Base-by-base conservation (phyloP, 2,797 vertebrate genomes). In the Brachyrhaphis roseni region DNA sequence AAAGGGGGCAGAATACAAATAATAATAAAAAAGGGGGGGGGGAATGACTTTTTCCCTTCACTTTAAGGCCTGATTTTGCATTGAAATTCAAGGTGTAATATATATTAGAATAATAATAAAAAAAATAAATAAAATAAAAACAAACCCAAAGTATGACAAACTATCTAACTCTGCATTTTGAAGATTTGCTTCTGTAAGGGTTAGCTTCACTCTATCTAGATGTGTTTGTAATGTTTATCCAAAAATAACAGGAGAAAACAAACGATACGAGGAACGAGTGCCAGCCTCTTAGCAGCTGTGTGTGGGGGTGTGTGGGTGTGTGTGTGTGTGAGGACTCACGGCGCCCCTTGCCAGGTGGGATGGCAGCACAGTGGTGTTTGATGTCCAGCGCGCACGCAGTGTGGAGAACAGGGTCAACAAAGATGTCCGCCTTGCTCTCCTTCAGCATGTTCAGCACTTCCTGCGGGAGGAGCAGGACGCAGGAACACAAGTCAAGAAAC, bases 381-480 rank as follows among this genome's bases (percentile, higher is more conserved):
- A 99, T 97, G 93, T 99, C 98, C 26, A 99, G 95, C 28, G 98
- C 98, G 78, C 98, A 99, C 51, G 98, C 98, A 0, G 98, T 99
- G 89, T 99, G 98, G 34, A 99, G 97, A 81, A 99, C 98, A 0
- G 98, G 98, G 86, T 99, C 98, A 31, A 99, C 98, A 28, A 99
- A 99, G 87, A 99, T 98, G 91, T 99, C 98, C 0, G 98, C 98
- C 88, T 99, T 99, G 86, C 98, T 99, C 89, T 99, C 98, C 90
- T 99, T 99, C 90, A 99, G 90, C 95, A 99, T 98, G 94, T 99
- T 99, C 75, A 99, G 92, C 82, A 99, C 98, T 90, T 99, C 98
- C 98, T 99, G 82, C 8, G 78, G 76, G 8, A 36, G 11, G 6
- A 71, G 71, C 53, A 20, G 3, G 36, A 41, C 4, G 6, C 34